Conservation (phyloP, 2,888 invertebrate genomes). For the Myopa tessellatipennis region DNA sequence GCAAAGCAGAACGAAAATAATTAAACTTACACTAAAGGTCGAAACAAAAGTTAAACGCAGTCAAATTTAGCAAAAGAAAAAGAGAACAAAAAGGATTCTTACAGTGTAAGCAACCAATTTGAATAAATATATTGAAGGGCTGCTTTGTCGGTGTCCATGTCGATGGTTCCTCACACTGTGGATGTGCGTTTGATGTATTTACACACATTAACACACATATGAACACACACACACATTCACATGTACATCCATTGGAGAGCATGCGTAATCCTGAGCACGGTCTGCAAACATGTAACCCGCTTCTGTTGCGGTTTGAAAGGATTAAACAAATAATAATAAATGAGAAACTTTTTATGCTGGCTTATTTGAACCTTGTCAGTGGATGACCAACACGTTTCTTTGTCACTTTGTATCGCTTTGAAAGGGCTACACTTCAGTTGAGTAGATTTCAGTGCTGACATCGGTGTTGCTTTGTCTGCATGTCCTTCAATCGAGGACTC, state of each 20-base stretch:
- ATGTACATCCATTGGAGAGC: too few species aligned
- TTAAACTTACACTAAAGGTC: too few species aligned
- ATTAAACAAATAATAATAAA: background rate
- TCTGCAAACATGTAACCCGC: background rate
- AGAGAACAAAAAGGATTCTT: slow-evolving; percentile 9
- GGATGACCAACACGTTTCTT: slow-evolving; percentile 57
- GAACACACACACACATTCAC: too few species aligned
- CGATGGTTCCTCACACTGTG: background rate
- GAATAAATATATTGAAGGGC: slow-evolving; percentile 28
- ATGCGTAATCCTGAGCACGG: background rate
- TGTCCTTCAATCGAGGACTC: slow-evolving; percentile 28
- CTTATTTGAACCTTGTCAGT: slow-evolving; percentile 26
- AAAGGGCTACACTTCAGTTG: slow-evolving; percentile 39
- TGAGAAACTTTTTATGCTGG: background rate
- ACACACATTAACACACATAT: too few species aligned
- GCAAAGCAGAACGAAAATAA: slow-evolving; percentile 3
- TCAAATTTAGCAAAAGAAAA: background rate
- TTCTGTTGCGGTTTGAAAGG: background rate
- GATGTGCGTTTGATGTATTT: background rate
- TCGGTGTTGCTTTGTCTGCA: background rate
- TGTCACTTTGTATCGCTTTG: slow-evolving; percentile 41
- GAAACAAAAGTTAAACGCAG: background rate
- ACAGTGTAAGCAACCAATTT: slow-evolving; percentile 21
- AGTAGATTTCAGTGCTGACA: background rate
- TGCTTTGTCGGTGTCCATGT: slow-evolving; percentile 35